A percentile compares a stretch with the other conserved stretches of the same genome.
Evolutionary conservation across 2,888 invertebrate species (phyloP).

Genomic region (Amblyjoppa fuscipennis): DNA sequence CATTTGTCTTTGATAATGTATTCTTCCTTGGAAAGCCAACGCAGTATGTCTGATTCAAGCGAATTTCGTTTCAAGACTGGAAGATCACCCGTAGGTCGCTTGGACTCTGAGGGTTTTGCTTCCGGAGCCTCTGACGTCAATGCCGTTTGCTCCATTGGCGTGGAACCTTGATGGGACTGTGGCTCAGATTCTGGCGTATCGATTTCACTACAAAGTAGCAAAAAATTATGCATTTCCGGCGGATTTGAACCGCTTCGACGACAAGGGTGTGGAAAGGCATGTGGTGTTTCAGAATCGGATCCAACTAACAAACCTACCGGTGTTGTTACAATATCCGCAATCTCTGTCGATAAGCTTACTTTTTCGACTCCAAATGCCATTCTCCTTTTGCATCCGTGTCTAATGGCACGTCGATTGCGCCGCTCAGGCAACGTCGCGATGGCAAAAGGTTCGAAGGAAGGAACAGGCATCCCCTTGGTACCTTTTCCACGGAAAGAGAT

Average conservation of each 20-base stretch:
- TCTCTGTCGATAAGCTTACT: not conserved
- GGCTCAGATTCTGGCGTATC: too few relatives aligned
- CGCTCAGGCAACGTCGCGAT: constrained; percentile 34
- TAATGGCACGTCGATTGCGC: constrained; percentile 60
- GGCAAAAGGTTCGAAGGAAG: constrained; percentile 55
- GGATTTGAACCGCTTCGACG: not conserved
- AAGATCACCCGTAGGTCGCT: too few relatives aligned
- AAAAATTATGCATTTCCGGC: not conserved
- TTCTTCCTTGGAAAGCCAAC: not conserved
- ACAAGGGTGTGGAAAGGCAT: not conserved
- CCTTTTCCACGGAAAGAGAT: constrained; percentile 26
- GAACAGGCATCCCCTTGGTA: constrained; percentile 46
- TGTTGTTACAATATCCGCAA: not conserved
- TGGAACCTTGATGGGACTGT: too few relatives aligned
- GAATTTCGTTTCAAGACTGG: too few relatives aligned
- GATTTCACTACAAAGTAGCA: too few relatives aligned
- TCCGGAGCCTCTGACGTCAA: too few relatives aligned
- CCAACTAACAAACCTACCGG: not conserved
- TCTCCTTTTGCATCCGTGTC: constrained; percentile 42
- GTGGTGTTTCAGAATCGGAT: not conserved
- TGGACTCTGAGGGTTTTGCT: too few relatives aligned
- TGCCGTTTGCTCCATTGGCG: too few relatives aligned
- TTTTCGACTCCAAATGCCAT: constrained; percentile 14
- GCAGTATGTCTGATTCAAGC: too few relatives aligned
- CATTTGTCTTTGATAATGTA: not conserved